Base-by-base conservation (phyloP, 1,140 invertebrate species). In the Brachionus koreanus region DNA sequence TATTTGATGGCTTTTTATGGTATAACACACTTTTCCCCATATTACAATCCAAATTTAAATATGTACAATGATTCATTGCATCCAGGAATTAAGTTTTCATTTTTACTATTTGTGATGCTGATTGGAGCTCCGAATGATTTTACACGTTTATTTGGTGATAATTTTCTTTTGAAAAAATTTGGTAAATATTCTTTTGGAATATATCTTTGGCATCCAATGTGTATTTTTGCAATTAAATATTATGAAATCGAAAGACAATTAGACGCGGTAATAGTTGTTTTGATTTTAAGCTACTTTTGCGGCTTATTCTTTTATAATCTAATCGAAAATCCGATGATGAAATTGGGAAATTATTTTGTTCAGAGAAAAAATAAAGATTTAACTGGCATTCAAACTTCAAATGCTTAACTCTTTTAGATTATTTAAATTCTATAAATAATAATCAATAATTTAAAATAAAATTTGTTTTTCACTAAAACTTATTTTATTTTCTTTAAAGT, bases 161-260 rank as follows among this genome's bases (percentile, higher is more conserved):
- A 39, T 5, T 69, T 37, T 69, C 13, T 69, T 35, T 69, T 69
- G 19, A 69, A 69, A 69, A 69, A 69, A 19, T 29, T 69, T 35
- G 65, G 65, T 13, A 69, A 69, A 42, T 69, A 37, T 69, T 69
- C 65, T 7, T 69, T 37, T 69, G 65, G 65, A n/a, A n/a, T n/a
- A n/a, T n/a, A n/a, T n/a, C n/a, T n/a, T n/a, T n/a, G n/a, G n/a
- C n/a, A n/a, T n/a, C n/a, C n/a, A n/a, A n/a, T n/a, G n/a, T n/a
- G n/a, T n/a, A n/a, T n/a, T n/a, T n/a, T n/a, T n/a, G n/a, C n/a
- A n/a, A 2, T 19, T 0, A 37, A n/a, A 12, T 42, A 37, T n/a
- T 13, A 37, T 13, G 39, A 19, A 37, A 6, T 37, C 1, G 7
- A 39, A 6, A 37, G 16, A 37, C 29, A 37, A 37, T 37, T 69